Evolutionary conservation across 2,888 invertebrate species (phyloP).

Genomic region (Dryococelus australis): DNA sequence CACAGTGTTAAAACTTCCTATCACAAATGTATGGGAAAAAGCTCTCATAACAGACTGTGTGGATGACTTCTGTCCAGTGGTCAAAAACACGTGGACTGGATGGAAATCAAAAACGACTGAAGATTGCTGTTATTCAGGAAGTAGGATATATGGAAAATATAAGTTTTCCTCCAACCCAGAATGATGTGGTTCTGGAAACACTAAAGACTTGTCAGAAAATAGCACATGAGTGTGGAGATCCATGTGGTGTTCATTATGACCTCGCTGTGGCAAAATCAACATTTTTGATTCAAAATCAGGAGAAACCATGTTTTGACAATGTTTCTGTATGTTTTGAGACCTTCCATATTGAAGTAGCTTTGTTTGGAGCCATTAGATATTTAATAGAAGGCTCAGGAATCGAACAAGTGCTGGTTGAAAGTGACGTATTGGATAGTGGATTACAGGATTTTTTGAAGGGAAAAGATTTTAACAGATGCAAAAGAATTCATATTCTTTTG

Average conservation of each 20-base stretch:
- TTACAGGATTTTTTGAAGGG: slow-evolving; percentile 25
- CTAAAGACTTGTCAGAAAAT: background rate
- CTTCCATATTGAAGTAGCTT: too few species aligned
- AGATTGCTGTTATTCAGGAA: slow-evolving; percentile 20
- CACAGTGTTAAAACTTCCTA: slow-evolving; percentile 18
- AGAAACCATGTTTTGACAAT: too few species aligned
- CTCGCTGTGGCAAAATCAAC: slow-evolving; percentile 26
- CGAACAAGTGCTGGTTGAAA: slow-evolving; percentile 24
- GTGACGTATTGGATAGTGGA: slow-evolving; percentile 21
- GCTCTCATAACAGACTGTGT: background rate
- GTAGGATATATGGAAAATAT: slow-evolving; percentile 27
- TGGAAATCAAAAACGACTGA: background rate
- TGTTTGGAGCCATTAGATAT: too few species aligned
- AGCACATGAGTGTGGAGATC: slow-evolving; percentile 21
- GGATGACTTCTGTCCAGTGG: slow-evolving; percentile 18
- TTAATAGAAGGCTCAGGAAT: slow-evolving; percentile 25
- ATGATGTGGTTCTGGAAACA: slow-evolving; percentile 27
- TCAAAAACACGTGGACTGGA: slow-evolving; percentile 22
- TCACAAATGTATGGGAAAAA: background rate
- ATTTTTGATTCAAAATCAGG: too few species aligned
- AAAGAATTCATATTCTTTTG: slow-evolving; percentile 24
- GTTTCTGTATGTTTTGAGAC: too few species aligned
- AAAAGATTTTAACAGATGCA: slow-evolving; percentile 18
- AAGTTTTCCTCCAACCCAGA: slow-evolving; percentile 19
- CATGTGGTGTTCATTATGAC: slow-evolving; percentile 27